Evolutionary conservation across 2,888 invertebrate genomes (phyloP).

Genomic region (Philereme vetulata): DNA sequence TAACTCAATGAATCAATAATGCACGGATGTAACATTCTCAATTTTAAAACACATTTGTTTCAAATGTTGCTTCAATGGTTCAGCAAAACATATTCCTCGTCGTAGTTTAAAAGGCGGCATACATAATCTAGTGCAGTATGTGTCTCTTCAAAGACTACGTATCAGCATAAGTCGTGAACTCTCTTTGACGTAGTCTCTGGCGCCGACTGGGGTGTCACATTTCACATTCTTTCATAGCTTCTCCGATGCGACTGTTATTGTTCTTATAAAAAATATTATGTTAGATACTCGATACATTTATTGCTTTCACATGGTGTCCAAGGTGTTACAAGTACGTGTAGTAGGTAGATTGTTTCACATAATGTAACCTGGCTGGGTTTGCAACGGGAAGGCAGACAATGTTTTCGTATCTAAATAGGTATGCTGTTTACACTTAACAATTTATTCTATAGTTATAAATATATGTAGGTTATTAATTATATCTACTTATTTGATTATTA

Average conservation of each 20-base stretch:
- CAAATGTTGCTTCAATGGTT: slow-evolving; percentile 36
- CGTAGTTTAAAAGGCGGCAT: slow-evolving; percentile 55
- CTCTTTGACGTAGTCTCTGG: slow-evolving; percentile 61
- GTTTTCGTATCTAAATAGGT: too few species aligned
- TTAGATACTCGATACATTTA: slow-evolving; percentile 38
- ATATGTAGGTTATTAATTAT: too few species aligned
- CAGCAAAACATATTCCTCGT: slow-evolving; percentile 51
- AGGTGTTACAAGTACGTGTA: too few species aligned
- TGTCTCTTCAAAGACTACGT: slow-evolving; percentile 64
- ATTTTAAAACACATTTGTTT: slow-evolving; percentile 38
- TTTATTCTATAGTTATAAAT: too few species aligned
- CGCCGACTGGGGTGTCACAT: slow-evolving; percentile 55
- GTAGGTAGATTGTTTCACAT: too few species aligned
- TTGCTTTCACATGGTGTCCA: slow-evolving; percentile 36
- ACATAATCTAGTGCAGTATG: slow-evolving; percentile 56
- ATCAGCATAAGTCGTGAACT: slow-evolving; percentile 63
- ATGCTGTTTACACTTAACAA: too few species aligned
- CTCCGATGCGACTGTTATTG: slow-evolving; percentile 49
- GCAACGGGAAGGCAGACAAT: too few species aligned
- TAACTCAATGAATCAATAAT: slow-evolving; percentile 41
- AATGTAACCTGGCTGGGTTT: too few species aligned
- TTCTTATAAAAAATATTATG: slow-evolving; percentile 55
- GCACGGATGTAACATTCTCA: slow-evolving; percentile 37
- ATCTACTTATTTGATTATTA: too few species aligned
- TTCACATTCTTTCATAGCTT: slow-evolving; percentile 56